Evolutionary conservation across 2,797 vertebrate species (phyloP).

Genomic region (Anas capensis): DNA sequence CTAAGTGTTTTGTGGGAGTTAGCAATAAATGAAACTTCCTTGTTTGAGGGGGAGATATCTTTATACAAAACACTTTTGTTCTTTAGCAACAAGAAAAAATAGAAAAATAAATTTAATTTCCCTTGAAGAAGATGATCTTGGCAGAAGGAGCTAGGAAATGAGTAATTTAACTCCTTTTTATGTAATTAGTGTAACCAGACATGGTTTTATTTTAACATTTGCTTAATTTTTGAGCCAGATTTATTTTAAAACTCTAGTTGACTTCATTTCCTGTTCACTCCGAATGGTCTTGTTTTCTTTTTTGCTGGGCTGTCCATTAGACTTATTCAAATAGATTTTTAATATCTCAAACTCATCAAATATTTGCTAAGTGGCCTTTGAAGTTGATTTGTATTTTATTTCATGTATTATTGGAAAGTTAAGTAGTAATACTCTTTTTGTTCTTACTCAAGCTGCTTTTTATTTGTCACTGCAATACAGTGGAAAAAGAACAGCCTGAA

Average conservation of each 20-base stretch:
- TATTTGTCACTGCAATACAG: constrained; percentile 64
- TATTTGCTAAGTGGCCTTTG: constrained; percentile 66
- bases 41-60: not conserved
- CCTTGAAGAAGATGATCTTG: constrained; percentile 68
- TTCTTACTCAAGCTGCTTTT: constrained; percentile 69
- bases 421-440: constrained; percentile 51
- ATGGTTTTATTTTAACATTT: constrained; percentile 76
- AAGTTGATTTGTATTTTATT: constrained; percentile 67
- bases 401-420: constrained; percentile 66
- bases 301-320: constrained; percentile 56
- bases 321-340: constrained; percentile 65
- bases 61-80: constrained; percentile 55
- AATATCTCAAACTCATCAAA: constrained; percentile 65
- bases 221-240: constrained; percentile 75
- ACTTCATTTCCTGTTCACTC: constrained; percentile 71
- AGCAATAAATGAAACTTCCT: constrained; percentile 54
- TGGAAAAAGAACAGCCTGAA: constrained; percentile 65
- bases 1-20: constrained; percentile 19
- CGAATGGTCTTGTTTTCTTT: constrained; percentile 62
- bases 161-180: constrained; percentile 74
- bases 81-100: constrained; percentile 15
- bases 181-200: constrained; percentile 72
- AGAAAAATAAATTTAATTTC: constrained; percentile 75
- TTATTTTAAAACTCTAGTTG: constrained; percentile 72
- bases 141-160: constrained; percentile 74